These are phyloP conservation scores for Notarius quadriscutis DNA, from an alignment of 2,113 vertebrate species.

Conservation along the genomic window DNA sequence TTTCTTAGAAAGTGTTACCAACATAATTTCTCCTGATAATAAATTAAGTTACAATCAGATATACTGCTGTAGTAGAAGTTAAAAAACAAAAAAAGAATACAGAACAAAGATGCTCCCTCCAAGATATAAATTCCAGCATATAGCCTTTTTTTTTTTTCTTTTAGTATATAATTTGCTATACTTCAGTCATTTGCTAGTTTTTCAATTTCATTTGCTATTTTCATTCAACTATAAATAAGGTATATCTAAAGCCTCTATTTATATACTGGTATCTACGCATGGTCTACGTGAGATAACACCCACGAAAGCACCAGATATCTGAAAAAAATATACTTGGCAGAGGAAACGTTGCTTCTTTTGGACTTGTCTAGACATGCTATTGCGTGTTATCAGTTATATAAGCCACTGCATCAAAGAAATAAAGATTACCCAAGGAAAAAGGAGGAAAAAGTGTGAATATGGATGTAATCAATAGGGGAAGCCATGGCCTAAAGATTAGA, in stretches of 20 bases:
- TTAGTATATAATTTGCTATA: not conserved
- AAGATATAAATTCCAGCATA: not conserved
- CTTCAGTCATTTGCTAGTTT: not conserved
- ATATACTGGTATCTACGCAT: not conserved
- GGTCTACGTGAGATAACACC: not conserved
- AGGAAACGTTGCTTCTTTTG: not conserved
- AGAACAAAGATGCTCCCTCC: not conserved
- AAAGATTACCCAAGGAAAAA: not conserved
- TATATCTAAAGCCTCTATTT: not conserved
- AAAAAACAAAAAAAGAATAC: too few species aligned
- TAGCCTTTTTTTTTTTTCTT: not conserved
- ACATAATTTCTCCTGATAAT: not conserved
- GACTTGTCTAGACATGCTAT: not conserved
- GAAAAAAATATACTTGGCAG: constrained; percentile 11
- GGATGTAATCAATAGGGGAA: not conserved
- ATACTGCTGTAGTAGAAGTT: too few species aligned
- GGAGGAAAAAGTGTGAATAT: not conserved
- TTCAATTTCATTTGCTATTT: not conserved
- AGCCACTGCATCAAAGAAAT: not conserved
- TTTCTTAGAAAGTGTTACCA: not conserved
- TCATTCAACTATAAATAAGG: not conserved
- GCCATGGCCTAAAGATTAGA: too few species aligned
- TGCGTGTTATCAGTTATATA: not conserved
- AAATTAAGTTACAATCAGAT: not conserved
- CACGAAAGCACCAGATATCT: not conserved